Evolutionary conservation across 2,797 vertebrate species (phyloP).

Genomic region (Dipus sagitta): DNA sequence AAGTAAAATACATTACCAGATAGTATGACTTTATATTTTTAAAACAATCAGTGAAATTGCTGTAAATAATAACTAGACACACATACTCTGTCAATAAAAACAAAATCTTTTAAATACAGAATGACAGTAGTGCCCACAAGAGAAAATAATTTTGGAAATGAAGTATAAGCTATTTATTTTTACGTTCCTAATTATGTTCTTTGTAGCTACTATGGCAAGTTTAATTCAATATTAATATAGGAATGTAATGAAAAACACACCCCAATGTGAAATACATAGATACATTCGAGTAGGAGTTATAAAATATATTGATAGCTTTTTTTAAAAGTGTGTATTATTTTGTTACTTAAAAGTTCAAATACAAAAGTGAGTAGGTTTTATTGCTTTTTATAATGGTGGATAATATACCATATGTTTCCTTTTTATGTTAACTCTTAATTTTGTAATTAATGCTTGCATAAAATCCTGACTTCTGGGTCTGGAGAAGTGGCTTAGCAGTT

Average conservation of each 20-base stretch:
- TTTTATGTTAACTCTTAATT: neutral
- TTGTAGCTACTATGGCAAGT: neutral
- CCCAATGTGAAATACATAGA: neutral
- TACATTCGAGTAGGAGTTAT: neutral
- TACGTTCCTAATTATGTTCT: neutral
- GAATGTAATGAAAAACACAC: neutral
- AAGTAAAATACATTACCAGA: too few relatives aligned
- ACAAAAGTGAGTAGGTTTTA: neutral
- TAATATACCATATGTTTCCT: neutral
- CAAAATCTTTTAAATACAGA: slow-evolving; percentile 31
- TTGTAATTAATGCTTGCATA: slow-evolving; percentile 3
- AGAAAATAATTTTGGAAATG: slow-evolving; percentile 5
- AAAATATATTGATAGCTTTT: neutral
- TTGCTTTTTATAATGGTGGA: neutral
- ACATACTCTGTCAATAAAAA: slow-evolving; percentile 3
- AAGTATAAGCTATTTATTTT: neutral
- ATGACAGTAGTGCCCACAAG: neutral
- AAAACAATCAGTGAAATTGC: slow-evolving; percentile 30
- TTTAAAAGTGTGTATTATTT: neutral
- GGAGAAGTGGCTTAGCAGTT: too few relatives aligned
- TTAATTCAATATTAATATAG: slow-evolving; percentile 14
- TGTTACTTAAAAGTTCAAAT: slow-evolving; percentile 49
- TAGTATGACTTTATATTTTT: too few relatives aligned
- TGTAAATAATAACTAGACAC: neutral
- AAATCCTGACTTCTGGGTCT: neutral